Conservation (phyloP, 2,113 vertebrate genomes). For the Upupa epops region DNA sequence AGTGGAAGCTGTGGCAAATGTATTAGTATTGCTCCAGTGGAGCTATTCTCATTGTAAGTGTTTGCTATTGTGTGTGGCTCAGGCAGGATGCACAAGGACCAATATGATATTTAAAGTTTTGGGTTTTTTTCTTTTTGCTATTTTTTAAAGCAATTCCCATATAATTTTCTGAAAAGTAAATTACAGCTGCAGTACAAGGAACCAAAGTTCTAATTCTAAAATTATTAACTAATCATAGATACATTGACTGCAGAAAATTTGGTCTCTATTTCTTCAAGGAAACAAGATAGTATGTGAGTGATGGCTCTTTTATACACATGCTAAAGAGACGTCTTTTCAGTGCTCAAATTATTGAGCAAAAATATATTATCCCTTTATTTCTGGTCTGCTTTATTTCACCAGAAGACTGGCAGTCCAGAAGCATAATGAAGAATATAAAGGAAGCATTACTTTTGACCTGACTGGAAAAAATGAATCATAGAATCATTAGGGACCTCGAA, state of each 20-base stretch:
- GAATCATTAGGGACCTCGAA: too few relatives aligned
- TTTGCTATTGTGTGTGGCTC: constrained; percentile 86
- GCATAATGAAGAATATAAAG: not conserved
- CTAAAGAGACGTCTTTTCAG: not conserved
- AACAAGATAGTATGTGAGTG: not conserved
- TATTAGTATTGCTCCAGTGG: constrained; percentile 93
- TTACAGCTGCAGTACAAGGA: constrained; percentile 6
- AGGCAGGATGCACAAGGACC: constrained; percentile 86
- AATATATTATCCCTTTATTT: not conserved
- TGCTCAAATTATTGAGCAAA: not conserved
- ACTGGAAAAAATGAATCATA: not conserved
- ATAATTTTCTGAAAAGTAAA: constrained; percentile 64
- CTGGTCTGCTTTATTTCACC: not conserved
- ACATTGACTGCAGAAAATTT: constrained; percentile 12
- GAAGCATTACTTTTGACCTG: not conserved
- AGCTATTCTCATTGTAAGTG: constrained; percentile 87
- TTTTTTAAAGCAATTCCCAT: constrained; percentile 41
- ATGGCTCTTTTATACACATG: not conserved
- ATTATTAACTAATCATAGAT: not conserved
- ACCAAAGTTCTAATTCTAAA: constrained; percentile 30
- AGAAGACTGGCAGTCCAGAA: not conserved
- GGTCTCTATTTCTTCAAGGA: not conserved
- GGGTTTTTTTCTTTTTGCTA: not conserved
- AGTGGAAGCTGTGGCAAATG: constrained; percentile 84
- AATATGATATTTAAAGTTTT: constrained; percentile 76